Evolutionary conservation across 2,888 invertebrate species (phyloP).

Genomic region (Pandemis heparana): DNA sequence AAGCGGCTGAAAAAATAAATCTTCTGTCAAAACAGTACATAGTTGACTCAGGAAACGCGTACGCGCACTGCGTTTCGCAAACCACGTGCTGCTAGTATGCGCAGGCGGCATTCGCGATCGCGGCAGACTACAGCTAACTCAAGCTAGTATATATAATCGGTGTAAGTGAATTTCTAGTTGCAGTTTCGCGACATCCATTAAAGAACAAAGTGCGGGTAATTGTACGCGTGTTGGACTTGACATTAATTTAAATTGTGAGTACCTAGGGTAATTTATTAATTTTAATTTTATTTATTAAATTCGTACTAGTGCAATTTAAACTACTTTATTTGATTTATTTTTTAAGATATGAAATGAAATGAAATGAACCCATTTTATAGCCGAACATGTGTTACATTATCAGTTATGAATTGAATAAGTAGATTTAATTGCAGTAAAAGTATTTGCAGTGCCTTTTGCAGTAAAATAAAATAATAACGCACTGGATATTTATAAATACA

Average conservation of each 20-base stretch:
- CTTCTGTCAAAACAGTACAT: neutral
- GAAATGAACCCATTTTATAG: too few species aligned
- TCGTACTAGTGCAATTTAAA: too few species aligned
- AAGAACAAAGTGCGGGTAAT: slow-evolving; percentile 44
- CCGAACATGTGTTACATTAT: too few species aligned
- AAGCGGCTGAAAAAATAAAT: neutral
- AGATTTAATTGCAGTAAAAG: too few species aligned
- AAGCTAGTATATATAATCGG: slow-evolving; percentile 51
- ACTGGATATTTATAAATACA: too few species aligned
- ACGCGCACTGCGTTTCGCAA: neutral
- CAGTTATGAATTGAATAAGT: too few species aligned
- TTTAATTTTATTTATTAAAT: neutral
- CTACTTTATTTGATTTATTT: too few species aligned
- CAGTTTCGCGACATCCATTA: slow-evolving; percentile 54
- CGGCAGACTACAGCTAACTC: slow-evolving; percentile 22
- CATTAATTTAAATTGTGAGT: slow-evolving; percentile 25
- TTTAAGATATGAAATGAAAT: too few species aligned
- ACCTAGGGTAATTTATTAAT: neutral
- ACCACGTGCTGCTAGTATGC: slow-evolving; percentile 5
- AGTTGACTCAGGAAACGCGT: neutral
- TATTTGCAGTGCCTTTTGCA: too few species aligned
- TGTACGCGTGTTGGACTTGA: neutral
- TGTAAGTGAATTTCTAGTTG: slow-evolving; percentile 47
- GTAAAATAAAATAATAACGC: too few species aligned
- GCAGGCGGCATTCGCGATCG: slow-evolving; percentile 8